These are phyloP conservation scores for Rhyzopertha dominica DNA, from an alignment of 1,140 invertebrate genomes.

Conservation along the genomic window DNA sequence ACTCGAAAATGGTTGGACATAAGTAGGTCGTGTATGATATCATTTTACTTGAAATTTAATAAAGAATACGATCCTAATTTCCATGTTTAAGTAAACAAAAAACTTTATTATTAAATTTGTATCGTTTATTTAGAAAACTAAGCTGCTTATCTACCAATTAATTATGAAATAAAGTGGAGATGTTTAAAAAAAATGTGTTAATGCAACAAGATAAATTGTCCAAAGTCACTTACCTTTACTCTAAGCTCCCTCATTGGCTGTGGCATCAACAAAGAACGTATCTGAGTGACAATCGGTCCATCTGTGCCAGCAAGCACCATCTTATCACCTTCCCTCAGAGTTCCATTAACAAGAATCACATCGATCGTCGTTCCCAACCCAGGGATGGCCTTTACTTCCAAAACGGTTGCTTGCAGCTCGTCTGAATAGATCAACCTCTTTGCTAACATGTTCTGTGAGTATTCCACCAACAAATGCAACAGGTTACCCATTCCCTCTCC, in stretches of 20 bases:
- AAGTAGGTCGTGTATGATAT: too few relatives aligned
- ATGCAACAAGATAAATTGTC: too few relatives aligned
- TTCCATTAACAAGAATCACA: conserved; percentile 96
- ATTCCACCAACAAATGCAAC: conserved; percentile 86
- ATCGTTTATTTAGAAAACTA: not conserved
- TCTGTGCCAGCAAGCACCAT: conserved; percentile 96
- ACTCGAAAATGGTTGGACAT: too few relatives aligned
- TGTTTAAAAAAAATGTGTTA: not conserved
- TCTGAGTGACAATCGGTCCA: conserved; percentile 96
- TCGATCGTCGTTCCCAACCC: conserved; percentile 99
- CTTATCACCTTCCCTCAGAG: conserved; percentile 85
- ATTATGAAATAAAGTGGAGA: too few relatives aligned
- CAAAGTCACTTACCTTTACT: conserved; percentile 74
- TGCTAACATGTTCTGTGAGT: conserved; percentile 85
- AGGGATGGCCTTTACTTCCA: conserved; percentile 97
- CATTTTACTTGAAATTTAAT: too few relatives aligned
- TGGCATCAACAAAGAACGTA: conserved; percentile 94
- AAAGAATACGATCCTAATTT: too few relatives aligned
- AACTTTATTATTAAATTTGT: too few relatives aligned
- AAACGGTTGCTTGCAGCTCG: conserved; percentile 93
- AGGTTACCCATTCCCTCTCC: conserved; percentile 99
- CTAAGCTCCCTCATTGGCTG: conserved; percentile 96
- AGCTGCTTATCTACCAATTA: too few relatives aligned
- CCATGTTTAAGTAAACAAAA: too few relatives aligned
- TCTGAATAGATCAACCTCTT: conserved; percentile 90